Conservation (phyloP, 2,888 invertebrate genomes). For the Caenorhabditis macrosperma region DNA sequence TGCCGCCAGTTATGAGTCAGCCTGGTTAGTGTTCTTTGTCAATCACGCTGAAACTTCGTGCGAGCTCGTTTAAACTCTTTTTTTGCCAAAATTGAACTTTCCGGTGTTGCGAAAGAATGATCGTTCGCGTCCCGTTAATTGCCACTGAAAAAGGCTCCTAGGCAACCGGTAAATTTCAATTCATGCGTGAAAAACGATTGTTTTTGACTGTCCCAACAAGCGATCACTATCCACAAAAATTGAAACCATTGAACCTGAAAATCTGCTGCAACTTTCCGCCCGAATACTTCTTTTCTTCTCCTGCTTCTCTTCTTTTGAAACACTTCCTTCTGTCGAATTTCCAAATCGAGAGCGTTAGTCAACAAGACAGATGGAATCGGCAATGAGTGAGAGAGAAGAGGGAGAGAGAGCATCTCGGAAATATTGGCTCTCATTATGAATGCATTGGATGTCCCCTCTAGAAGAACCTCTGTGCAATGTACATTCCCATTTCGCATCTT, state of each 20-base stretch:
- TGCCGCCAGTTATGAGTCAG: constrained; percentile 43
- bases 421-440: constrained; percentile 45
- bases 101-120: neutral
- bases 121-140: neutral
- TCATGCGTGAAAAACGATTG: neutral
- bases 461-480: neutral
- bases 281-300: constrained; percentile 4
- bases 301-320: neutral
- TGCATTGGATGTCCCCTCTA: constrained; percentile 29
- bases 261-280: constrained; percentile 29
- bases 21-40: constrained; percentile 41
- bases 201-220: neutral
- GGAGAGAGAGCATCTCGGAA: neutral
- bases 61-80: neutral
- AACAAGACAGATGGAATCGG: constrained; percentile 2
- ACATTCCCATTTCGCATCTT: constrained; percentile 6
- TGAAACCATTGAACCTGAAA: constrained; percentile 29
- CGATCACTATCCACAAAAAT: neutral
- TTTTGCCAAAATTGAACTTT: neutral
- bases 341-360: neutral
- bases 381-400: neutral
- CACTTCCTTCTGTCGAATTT: neutral
- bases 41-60: too few relatives aligned
- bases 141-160: too few relatives aligned
- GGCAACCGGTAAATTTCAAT: neutral